Base-by-base conservation (phyloP, 2,888 invertebrate species). In the Drosophila stalkeri region DNA sequence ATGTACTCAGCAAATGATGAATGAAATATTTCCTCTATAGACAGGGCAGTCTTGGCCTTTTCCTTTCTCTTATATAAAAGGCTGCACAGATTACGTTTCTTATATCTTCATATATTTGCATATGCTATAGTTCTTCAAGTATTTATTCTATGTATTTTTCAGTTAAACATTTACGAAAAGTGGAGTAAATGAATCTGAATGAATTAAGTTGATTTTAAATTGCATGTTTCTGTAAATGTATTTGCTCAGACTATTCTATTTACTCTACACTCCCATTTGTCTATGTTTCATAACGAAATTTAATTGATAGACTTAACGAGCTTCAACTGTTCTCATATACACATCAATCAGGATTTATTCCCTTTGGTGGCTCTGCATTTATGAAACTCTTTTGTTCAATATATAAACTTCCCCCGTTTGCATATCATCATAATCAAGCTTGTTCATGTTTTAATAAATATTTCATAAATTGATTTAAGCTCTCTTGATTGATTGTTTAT, bases 401-500 rank as follows among this genome's bases (percentile, higher is more conserved):
- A 39, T 39, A 49, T 31, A 31, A n/a, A n/a, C 49, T 33, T 6
- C 11, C n/a, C 18, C 33, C n/a, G n/a, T 12, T 31, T 33, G 1
- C 18, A 11, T n/a, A 18, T 12, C 18, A 33, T 27, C 16, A 23
- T 14, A 4, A 46, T 27, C 27, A 27, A 1, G 27, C 5, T 46
- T 23, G 46, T 31, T 47, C 33, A 20, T 18, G 33, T 51, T 18
- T 33, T 3, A 55, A 27, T 55, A 12, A 37, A 51, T 37, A 37
- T 31, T 35, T 39, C n/a, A 46, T 54, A 16, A 12, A 27, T 41
- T 23, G 54, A 55, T 49, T 41, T 14, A 7, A 67, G 52, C 52
- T 20, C 12, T 27, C 12, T 27, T 39, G 54, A 27, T 66, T 37
- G 31, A 31, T 23, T 39, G 52, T 52, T 51, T 65, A 6, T 64